Evolutionary conservation across 1,140 invertebrate genomes (phyloP), one percentile per base, ranked within the genome.

Genomic region (Anastatus disparis): DNA sequence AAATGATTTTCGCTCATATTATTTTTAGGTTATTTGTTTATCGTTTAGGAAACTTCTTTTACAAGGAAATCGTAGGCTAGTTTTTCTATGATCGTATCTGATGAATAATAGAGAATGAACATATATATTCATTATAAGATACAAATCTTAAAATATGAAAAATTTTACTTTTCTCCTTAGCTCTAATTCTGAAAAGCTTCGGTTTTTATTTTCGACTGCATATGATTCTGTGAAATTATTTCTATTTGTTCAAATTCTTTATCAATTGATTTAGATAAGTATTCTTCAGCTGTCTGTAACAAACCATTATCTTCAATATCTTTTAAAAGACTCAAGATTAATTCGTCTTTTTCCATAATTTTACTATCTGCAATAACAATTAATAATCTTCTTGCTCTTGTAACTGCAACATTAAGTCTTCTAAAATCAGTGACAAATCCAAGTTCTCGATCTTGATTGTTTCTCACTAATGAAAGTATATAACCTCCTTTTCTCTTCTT

Each of bases 341-440:
- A 85, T 4, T 77, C 40, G 75, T 90, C 80, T 63, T 83, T 82
- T 40, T 85, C 80, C 46, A 91, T 84, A 29, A 89, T 91, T 68
- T 86, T 83, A 68, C 83, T 85, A 77, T 91, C 87, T 74, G 87
- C 87, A 50, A 91, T 83, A 13, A 91, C 82, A 42, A 85, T 82
- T 10, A 91, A 78, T 71, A 90, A 89, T 38, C 89, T 78, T 67
- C 87, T 81, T 3, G 90, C 90, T 74, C 90, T 78, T 2, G 90
- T 91, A 0, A 91, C 84, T 22, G 90, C 90, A 15, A 91, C 90
- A 81, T 91, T 91, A 12, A 91, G 82, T 73, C 90, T 81, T 59
- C 89, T 76, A 65, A 85, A 83, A 76, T 91, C 89, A 6, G 86
- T 81, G n/a, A 91, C 79, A 79, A 91, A 91, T n/a, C 90, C 90